Evolutionary conservation across 2,888 invertebrate species (phyloP).

Genomic region (Pterostichus madidus): DNA sequence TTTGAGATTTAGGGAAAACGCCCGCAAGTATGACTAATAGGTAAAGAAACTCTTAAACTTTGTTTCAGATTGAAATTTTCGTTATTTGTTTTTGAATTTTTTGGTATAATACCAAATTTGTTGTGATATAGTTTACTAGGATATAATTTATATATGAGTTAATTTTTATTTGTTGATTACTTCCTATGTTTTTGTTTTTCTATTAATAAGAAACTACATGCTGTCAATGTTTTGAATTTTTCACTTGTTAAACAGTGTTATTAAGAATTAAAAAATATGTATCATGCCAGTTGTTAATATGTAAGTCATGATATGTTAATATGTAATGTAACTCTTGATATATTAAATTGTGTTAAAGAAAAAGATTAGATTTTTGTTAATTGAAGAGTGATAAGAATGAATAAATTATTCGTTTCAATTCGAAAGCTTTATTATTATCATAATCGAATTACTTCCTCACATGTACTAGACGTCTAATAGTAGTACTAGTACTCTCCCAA

Average conservation of each 20-base stretch:
- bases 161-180: slow-evolving; percentile 13
- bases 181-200: no score
- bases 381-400: no score
- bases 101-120: slow-evolving; percentile 6
- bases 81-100: background rate
- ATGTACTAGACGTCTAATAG: slow-evolving; percentile 64
- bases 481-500: slow-evolving; percentile 65
- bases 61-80: slow-evolving; percentile 28
- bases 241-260: no score
- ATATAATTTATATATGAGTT: background rate
- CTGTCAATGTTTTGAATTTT: no score
- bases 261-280: no score
- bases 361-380: no score
- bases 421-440: slow-evolving; percentile 66
- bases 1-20: slow-evolving; percentile 23
- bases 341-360: no score
- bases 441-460: slow-evolving; percentile 62
- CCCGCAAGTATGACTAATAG: background rate
- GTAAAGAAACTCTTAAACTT: background rate
- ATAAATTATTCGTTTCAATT: slow-evolving; percentile 43
- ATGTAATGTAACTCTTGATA: no score
- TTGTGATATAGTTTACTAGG: slow-evolving; percentile 1
- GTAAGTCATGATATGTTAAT: no score
- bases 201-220: no score
- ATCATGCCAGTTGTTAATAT: no score